Conservation (phyloP, 2,797 vertebrate species). For the Crocodylus rhombifer region DNA sequence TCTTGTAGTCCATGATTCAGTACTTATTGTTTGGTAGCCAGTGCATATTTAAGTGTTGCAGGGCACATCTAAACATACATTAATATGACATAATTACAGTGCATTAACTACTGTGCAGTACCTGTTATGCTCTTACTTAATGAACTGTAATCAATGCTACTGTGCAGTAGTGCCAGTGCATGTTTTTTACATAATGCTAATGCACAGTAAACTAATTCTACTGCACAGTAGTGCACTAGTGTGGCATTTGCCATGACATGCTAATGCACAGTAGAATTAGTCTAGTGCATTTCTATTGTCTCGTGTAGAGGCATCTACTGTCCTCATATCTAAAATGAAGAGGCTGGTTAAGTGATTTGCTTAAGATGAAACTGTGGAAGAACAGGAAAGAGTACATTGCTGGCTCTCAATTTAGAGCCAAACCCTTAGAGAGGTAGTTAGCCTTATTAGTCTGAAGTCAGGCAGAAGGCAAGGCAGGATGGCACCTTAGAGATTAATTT, state of each 20-base stretch:
- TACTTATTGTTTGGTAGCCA: neutral
- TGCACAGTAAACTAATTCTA: too few relatives aligned
- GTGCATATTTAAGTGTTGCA: neutral
- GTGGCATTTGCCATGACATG: too few relatives aligned
- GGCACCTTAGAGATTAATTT: too few relatives aligned
- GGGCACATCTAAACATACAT: too few relatives aligned
- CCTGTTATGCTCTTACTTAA: neutral
- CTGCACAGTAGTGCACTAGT: too few relatives aligned
- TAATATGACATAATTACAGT: too few relatives aligned
- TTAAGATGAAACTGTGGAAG: rapidly evolving
- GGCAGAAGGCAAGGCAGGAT: too few relatives aligned
- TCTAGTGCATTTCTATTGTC: neutral
- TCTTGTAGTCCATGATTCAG: neutral
- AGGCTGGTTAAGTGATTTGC: neutral
- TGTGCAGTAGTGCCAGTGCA: neutral
- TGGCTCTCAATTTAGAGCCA: neutral
- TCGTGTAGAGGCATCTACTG: neutral
- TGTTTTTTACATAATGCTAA: too few relatives aligned
- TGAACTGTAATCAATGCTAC: neutral
- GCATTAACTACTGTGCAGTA: too few relatives aligned
- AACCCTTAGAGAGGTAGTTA: too few relatives aligned
- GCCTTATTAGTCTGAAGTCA: too few relatives aligned
- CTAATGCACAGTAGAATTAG: neutral
- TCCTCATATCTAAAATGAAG: neutral
- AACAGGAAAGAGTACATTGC: rapidly evolving